phyloP scores from a whole-genome alignment of 2,113 vertebrate species.

The Isurus oxyrinchus region DNA sequence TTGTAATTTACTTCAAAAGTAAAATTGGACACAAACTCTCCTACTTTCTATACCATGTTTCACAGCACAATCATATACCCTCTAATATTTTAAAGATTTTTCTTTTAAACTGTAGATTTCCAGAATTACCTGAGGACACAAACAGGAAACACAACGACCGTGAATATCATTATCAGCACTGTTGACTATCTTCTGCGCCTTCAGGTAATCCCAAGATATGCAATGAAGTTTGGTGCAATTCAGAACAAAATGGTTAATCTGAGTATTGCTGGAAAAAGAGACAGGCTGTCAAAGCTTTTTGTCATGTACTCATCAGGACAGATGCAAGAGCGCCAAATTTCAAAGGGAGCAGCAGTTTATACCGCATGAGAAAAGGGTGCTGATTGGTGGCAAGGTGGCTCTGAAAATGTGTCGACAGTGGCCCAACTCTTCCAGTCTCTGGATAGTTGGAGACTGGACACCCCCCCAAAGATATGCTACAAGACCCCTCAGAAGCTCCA shows the following conservation, averaged over 20 bases:
- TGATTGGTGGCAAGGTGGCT: neutral
- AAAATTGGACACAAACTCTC: neutral
- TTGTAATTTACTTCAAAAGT: neutral
- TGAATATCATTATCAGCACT: conserved; percentile 95
- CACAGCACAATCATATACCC: neutral
- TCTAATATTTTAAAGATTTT: conserved; percentile 36
- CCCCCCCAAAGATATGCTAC: too few species aligned
- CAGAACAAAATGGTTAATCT: neutral
- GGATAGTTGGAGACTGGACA: too few species aligned
- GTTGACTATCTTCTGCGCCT: conserved; percentile 92
- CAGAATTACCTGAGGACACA: conserved; percentile 95
- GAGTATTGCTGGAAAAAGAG: neutral
- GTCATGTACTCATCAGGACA: neutral
- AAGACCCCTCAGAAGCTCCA: too few species aligned
- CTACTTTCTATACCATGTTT: neutral
- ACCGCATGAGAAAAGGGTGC: neutral
- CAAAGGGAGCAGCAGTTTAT: neutral
- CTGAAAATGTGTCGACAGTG: neutral
- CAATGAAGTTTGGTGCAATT: neutral
- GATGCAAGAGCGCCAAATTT: neutral
- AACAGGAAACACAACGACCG: conserved; percentile 94
- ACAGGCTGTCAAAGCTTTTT: neutral
- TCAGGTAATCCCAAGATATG: conserved; percentile 63
- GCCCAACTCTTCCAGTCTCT: too few species aligned
- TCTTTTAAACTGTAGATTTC: conserved; percentile 70